Percentiles rank a stretch among this genome's conserved stretches.
Conservation (phyloP, 2,113 vertebrate species). For the Cygnus atratus region DNA sequence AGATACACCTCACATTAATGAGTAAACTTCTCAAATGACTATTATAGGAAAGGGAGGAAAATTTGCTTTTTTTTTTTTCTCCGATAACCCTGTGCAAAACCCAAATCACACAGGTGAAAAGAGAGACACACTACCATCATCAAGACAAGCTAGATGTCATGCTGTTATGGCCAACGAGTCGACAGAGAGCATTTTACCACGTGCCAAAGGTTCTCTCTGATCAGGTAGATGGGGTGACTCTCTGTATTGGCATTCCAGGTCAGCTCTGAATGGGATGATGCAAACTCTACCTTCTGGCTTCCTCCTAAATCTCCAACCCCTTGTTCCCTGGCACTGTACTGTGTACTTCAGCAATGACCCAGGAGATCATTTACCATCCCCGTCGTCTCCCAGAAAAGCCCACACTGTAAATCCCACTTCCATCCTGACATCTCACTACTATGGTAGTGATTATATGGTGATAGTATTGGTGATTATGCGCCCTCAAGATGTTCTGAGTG, state of each 20-base stretch:
- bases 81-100: not conserved
- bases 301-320: not conserved
- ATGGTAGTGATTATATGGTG: not conserved
- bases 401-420: not conserved
- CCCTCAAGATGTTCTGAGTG: not conserved
- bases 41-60: not conserved
- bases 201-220: not conserved
- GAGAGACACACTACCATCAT: not conserved
- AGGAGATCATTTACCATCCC: not conserved
- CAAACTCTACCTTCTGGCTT: not conserved
- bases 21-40: not conserved
- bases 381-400: not conserved
- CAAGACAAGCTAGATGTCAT: not conserved
- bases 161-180: not conserved
- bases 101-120: not conserved
- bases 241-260: fast-evolving
- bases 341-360: not conserved
- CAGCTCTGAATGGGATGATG: not conserved
- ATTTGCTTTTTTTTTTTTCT: not conserved
- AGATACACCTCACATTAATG: not conserved
- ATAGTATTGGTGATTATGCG: not conserved
- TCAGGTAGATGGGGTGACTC: not conserved
- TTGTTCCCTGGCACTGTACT: fast-evolving
- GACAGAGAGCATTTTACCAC: not conserved
- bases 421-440: not conserved